Evolutionary conservation across 2,888 invertebrate genomes (phyloP).

Genomic region (Watsonalla binaria): DNA sequence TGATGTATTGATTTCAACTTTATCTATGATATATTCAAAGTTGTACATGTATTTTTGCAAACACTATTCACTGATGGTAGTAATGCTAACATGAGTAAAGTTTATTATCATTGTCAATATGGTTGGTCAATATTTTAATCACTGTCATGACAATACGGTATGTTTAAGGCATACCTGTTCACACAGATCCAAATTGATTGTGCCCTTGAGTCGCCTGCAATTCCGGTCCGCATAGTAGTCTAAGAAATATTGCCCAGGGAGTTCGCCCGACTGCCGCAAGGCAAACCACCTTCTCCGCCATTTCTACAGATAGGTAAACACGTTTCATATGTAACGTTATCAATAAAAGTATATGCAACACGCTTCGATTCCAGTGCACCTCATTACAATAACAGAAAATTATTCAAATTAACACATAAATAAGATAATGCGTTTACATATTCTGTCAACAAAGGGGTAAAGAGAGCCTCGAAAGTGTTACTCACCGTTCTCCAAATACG

Average conservation of each 20-base stretch:
- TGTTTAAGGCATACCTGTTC: slow-evolving; percentile 84
- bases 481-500: slow-evolving; percentile 96
- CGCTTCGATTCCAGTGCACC: no score
- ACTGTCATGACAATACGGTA: no score
- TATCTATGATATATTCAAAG: neutral
- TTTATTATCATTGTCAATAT: no score
- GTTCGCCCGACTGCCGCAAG: slow-evolving; percentile 92
- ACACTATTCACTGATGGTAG: no score
- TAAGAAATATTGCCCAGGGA: slow-evolving; percentile 95
- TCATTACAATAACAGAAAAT: neutral
- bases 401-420: slow-evolving; percentile 12
- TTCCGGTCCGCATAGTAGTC: slow-evolving; percentile 95
- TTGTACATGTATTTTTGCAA: no score
- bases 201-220: slow-evolving; percentile 91
- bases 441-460: slow-evolving; percentile 54
- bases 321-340: slow-evolving; percentile 4
- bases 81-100: no score
- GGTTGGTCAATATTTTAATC: no score
- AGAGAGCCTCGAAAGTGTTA: slow-evolving; percentile 33
- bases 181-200: slow-evolving; percentile 96
- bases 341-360: no score
- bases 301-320: slow-evolving; percentile 79
- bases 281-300: slow-evolving; percentile 98
- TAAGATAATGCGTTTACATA: slow-evolving; percentile 23
- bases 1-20: neutral